phyloP scores from a whole-genome alignment of 2,113 vertebrate species.

The Marmota flaviventris region DNA sequence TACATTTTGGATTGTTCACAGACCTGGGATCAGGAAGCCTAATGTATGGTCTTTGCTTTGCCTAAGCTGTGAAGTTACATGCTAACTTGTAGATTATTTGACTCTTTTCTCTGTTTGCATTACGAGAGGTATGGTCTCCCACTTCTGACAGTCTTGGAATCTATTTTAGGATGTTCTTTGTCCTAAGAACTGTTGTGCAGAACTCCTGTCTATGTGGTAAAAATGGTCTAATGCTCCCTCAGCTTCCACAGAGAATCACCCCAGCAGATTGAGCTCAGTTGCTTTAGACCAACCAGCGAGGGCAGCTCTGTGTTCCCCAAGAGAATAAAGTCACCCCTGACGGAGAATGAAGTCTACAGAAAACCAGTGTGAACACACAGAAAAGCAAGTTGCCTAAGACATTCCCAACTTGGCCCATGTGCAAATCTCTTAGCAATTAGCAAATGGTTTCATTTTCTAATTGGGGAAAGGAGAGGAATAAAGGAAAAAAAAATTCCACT shows the following conservation, averaged over 20 bases:
- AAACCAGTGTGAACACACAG: background rate
- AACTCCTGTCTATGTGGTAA: background rate
- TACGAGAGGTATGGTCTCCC: background rate
- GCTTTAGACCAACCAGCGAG: background rate
- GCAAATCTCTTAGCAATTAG: constrained; percentile 3
- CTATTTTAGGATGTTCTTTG: background rate
- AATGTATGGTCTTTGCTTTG: background rate
- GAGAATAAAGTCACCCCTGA: background rate
- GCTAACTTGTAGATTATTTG: background rate
- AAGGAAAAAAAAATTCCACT: background rate
- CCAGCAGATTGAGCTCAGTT: background rate
- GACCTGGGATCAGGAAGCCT: background rate
- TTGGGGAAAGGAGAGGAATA: background rate
- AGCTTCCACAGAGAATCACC: background rate
- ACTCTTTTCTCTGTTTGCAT: background rate
- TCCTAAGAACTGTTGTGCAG: background rate
- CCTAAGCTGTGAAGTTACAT: background rate
- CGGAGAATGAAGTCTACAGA: background rate
- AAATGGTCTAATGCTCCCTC: background rate
- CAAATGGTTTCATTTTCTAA: background rate
- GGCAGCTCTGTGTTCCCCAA: too few species aligned
- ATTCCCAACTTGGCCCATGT: background rate
- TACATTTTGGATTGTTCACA: background rate
- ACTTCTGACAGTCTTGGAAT: background rate
- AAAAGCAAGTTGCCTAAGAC: background rate